Percentiles rank a stretch among this genome's conserved stretches.
Evolutionary conservation across 2,888 invertebrate species (phyloP).

Genomic region (Neocrepidodera transversa): DNA sequence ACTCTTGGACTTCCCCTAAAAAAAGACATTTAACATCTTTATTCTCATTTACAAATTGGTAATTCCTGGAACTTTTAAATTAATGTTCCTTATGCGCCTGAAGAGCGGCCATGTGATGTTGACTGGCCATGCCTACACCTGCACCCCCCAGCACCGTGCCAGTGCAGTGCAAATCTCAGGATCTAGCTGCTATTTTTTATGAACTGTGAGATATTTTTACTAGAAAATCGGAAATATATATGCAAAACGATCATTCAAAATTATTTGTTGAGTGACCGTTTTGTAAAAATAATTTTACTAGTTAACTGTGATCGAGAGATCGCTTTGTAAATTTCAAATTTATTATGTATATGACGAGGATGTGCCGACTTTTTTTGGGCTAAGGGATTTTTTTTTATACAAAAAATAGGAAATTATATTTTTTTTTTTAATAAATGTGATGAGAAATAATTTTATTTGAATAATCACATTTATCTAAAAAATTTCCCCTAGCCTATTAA

Average conservation of each 20-base stretch:
- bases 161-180: slow-evolving; percentile 59
- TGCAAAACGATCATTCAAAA: slow-evolving; percentile 1
- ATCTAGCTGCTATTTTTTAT: slow-evolving; percentile 59
- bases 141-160: slow-evolving; percentile 45
- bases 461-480: background rate
- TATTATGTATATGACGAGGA: slow-evolving; percentile 54
- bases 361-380: slow-evolving; percentile 49
- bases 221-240: slow-evolving; percentile 42
- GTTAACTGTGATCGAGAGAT: slow-evolving; percentile 53
- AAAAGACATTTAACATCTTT: slow-evolving; percentile 2
- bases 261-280: background rate
- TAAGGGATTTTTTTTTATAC: slow-evolving; percentile 6
- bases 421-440: too few relatives aligned
- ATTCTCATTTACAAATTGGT: background rate
- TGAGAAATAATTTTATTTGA: background rate
- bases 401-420: slow-evolving; percentile 9
- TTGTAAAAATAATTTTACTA: slow-evolving; percentile 57
- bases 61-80: slow-evolving; percentile 5
- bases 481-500: slow-evolving; percentile 18
- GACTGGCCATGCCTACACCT: background rate
- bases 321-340: slow-evolving; percentile 52
- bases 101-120: slow-evolving; percentile 4
- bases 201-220: slow-evolving; percentile 62
- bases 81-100: background rate
- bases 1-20: too few relatives aligned